Evolutionary conservation across 2,797 vertebrate genomes (phyloP), one percentile per base, ranked within the genome.

Genomic region (Halcyon leucocephala): DNA sequence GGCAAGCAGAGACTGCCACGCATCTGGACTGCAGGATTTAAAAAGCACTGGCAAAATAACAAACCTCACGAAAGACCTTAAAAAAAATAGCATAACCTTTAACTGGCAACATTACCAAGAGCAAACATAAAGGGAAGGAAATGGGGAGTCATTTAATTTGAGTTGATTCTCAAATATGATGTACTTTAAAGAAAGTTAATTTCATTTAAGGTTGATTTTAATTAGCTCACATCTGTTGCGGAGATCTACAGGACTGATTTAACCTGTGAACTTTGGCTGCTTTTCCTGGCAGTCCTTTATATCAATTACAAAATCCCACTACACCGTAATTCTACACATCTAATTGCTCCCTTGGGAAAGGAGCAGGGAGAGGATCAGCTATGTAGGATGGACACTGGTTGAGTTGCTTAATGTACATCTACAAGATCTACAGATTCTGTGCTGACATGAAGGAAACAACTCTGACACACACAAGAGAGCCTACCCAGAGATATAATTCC

Each of bases 181-280:
- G 37, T 39, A 46, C 48, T 67, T 73, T 4, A 54, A 58, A 82
- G 64, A 35, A 58, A 72, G 51, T 66, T 86, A 74, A 88, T 86
- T 88, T 79, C 6, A 72, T 90, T 86, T 71, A 64, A 57, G 33
- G n/a, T 42, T 89, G 89, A 84, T 91, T 76, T 77, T 86, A 74
- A 90, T 91, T 88, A 73, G 48, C 41, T 87, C 8, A 16, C n/a
- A 49, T 84, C 77, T 90, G 54, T 81, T 76, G 66, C 70, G 69
- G 82, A 44, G 60, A 46, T 84, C 66, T 57, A 44, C 7, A 57
- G 87, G 44, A 82, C 52, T 4, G 2, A 67, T 86, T 83, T 74
- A 94, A 95, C 72, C 55, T 51, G 48, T 66, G 65, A 65, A 66
- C 57, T 79, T 16, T 14, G 48, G 17, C 58, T 91, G 16, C 42